Base-by-base conservation (phyloP, 1,140 invertebrate genomes). In the Cyphomyrmex costatus region DNA sequence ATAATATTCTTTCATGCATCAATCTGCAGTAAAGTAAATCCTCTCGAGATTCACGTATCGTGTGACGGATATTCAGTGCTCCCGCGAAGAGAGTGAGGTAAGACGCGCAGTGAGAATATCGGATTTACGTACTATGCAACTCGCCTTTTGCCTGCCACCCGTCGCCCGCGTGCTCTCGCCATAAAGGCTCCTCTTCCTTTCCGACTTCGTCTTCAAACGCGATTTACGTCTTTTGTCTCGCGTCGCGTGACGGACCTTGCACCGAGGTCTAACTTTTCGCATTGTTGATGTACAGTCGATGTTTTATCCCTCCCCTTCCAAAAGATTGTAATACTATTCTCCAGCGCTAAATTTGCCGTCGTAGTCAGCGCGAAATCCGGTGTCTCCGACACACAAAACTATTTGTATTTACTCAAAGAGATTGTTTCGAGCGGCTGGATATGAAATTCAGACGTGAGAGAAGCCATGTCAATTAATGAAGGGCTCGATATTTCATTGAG, bases 21-120 rank as follows among this genome's bases (percentile, higher is more conserved):
- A 68, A 87, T 89, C 88, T 86, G 85, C 84, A 88, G 88, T 90
- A 88, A 90, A 90, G 89, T 90, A 90, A 90, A 90, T 90, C 88
- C 89, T 73, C 77, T 77, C 61, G 88, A 73, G 89, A 88, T 80
- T 83, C 86, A 88, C 83, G 83, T 90, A 90, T 90, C 89, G 73
- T 84, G 88, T 88, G 92, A 92, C 90, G 91, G 92, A 93, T 93
- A 93, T 92, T 93, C 89, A 85, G 84, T 68, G 87, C 78, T 88
- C 86, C 78, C 89, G 76, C 56, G 85, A 87, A 92, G 87, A 88
- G 85, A 90, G 85, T 74, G 88, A 91, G 87, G 86, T 82, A 90
- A 91, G 92, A 88, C 87, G 92, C 85, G 87, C 89, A 92, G 90
- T 87, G 92, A 92, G 92, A 93, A 92, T 93, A 93, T 93, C 92